A percentile compares a stretch with the other conserved stretches of the same genome.
These are phyloP conservation scores for Alectoris magna DNA, from an alignment of 2,797 vertebrate genomes.

Conservation along the genomic window DNA sequence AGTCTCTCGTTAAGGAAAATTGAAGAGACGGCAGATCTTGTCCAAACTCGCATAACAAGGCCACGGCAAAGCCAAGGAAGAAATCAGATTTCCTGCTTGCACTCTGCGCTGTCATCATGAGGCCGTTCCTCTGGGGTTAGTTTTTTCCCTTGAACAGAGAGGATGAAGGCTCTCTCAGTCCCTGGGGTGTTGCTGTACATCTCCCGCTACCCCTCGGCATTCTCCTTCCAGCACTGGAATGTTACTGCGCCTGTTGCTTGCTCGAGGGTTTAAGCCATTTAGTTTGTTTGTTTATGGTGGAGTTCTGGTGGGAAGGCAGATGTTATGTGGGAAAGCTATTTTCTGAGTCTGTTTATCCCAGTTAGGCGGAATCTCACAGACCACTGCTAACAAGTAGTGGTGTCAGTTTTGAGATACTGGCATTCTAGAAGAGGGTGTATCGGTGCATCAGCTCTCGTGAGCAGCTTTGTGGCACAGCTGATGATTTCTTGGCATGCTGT, in stretches of 20 bases:
- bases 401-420: not conserved
- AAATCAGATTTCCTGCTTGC: slow-evolving; percentile 2
- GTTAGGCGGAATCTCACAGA: slow-evolving; percentile 2
- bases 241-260: slow-evolving; percentile 20
- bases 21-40: not conserved
- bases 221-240: slow-evolving; percentile 62
- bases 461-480: not conserved
- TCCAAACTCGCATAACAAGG: not conserved
- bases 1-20: not conserved
- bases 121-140: not conserved
- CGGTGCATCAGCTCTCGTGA: not conserved
- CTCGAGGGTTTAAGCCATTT: slow-evolving; percentile 61
- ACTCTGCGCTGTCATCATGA: not conserved
- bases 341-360: slow-evolving; percentile 26
- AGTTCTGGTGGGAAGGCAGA: slow-evolving; percentile 65
- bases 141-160: slow-evolving; percentile 11
- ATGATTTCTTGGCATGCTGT: not conserved
- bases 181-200: not conserved
- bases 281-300: slow-evolving; percentile 69
- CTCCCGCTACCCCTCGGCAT: slow-evolving; percentile 9
- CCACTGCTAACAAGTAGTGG: slow-evolving; percentile 13
- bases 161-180: slow-evolving; percentile 9
- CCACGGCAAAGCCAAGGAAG: not conserved
- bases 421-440: not conserved
- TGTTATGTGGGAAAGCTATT: slow-evolving; percentile 70